Evolutionary conservation across 2,888 invertebrate genomes (phyloP), one percentile per base, ranked within the genome.

Genomic region (Abscondita cerata): DNA sequence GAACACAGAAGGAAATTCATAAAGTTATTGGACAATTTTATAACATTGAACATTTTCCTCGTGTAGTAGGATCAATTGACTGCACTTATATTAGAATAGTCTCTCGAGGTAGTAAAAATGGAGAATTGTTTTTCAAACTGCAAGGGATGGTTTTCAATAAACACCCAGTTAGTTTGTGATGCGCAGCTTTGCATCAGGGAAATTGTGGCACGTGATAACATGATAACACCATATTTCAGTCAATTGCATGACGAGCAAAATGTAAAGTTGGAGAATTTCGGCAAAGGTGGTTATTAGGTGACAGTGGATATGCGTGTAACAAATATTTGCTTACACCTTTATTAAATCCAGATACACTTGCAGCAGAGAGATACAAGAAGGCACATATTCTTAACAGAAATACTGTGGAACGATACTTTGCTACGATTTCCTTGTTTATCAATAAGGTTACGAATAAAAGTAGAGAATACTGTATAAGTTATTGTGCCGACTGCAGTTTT

Each of bases 351-450:
- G 3, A 4, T 4, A 38, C 38, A 38, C 5, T 13, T n/a, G 38
- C 38, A n/a, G 38, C 4, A 38, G n/a, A 38, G 5, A n/a, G 4
- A 4, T 38, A 38, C 38, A 38, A 38, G 12, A n/a, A 8, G n/a
- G n/a, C 5, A 6, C 38, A 38, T n/a, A 38, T 38, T 38, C 38
- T n/a, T 4, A 38, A n/a, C 13, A 4, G 38, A 13, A 38, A 38
- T 38, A n/a, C 38, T n/a, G n/a, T 38, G n/a, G 38, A 38, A 38
- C 38, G 38, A 6, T 38, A 13, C 38, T 38, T 38, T 38, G 38
- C n/a, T n/a, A n/a, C n/a, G n/a, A n/a, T n/a, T n/a, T n/a, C n/a
- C n/a, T n/a, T n/a, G n/a, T n/a, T n/a, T n/a, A n/a, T n/a, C n/a
- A n/a, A n/a, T n/a, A n/a, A n/a, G n/a, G n/a, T n/a, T n/a, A n/a